These are phyloP conservation scores for Condylura cristata DNA, from an alignment of 2,113 vertebrate species.

Conservation along the genomic window DNA sequence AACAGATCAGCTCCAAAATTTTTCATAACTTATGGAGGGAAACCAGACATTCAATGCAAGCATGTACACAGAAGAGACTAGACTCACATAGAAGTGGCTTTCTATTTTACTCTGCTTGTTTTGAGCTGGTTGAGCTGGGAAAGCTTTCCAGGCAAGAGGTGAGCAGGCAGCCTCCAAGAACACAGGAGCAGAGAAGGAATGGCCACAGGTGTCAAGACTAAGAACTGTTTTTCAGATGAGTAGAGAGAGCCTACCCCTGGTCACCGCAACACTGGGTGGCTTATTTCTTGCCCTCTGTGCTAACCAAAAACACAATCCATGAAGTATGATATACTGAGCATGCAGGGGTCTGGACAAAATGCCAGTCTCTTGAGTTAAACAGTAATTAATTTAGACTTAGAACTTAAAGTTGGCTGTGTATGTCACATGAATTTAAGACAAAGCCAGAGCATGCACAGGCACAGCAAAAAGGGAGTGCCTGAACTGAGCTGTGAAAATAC, in stretches of 20 bases:
- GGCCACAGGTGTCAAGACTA: neutral
- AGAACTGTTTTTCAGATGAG: constrained; percentile 34
- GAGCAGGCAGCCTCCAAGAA: neutral
- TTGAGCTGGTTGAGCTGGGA: neutral
- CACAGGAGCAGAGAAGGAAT: neutral
- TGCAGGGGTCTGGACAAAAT: neutral
- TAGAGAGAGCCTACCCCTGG: neutral
- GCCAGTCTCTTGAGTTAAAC: neutral
- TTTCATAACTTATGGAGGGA: neutral
- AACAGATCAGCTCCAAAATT: neutral
- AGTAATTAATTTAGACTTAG: neutral
- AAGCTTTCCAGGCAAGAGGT: neutral
- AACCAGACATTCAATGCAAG: neutral
- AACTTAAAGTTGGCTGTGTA: neutral
- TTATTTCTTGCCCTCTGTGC: neutral
- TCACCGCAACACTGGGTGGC: neutral
- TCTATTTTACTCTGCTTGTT: neutral
- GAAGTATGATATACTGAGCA: neutral
- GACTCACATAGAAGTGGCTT: neutral
- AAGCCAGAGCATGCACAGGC: neutral
- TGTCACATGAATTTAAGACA: neutral
- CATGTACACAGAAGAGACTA: neutral
- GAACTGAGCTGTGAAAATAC: neutral
- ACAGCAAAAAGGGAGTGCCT: neutral
- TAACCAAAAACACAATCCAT: neutral